A percentile compares a stretch with the other conserved stretches of the same genome.
Conservation (phyloP, 2,888 invertebrate genomes). For the Chelonus formosanus region DNA sequence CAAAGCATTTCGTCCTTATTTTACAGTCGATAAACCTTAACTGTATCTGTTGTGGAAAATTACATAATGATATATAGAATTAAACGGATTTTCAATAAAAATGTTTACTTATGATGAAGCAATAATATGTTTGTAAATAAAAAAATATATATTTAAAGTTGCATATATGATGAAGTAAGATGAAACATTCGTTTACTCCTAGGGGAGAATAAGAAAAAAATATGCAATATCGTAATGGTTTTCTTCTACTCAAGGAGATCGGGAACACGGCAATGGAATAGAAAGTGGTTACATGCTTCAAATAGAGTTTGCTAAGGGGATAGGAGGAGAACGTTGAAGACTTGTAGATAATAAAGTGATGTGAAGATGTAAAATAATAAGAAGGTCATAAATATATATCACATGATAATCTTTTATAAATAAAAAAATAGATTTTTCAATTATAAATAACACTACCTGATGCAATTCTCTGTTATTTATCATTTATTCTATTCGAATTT, state of each 20-base stretch:
- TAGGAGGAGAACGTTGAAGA: slow-evolving; percentile 16
- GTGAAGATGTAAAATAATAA: too few relatives aligned
- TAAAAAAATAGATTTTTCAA: not conserved
- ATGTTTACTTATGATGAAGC: too few relatives aligned
- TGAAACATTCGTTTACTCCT: slow-evolving; percentile 9
- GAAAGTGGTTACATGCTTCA: slow-evolving; percentile 47
- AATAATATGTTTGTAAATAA: too few relatives aligned
- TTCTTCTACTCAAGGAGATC: slow-evolving; percentile 40
- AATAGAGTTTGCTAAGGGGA: slow-evolving; percentile 35
- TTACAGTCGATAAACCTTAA: too few relatives aligned
- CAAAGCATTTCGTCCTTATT: too few relatives aligned
- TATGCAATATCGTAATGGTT: slow-evolving; percentile 40
- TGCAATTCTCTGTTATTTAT: too few relatives aligned
- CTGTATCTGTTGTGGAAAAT: too few relatives aligned
- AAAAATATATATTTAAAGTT: not conserved
- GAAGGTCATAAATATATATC: too few relatives aligned
- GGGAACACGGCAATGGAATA: slow-evolving; percentile 44
- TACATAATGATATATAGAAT: too few relatives aligned
- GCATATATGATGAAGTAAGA: slow-evolving; percentile 2
- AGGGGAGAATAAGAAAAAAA: slow-evolving; percentile 13
- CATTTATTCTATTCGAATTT: too few relatives aligned
- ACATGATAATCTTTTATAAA: too few relatives aligned
- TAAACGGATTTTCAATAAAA: too few relatives aligned
- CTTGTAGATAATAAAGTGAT: slow-evolving; percentile 13
- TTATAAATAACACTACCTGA: not conserved